These are phyloP conservation scores for Amiota minor DNA, from an alignment of 2,888 invertebrate species.

Conservation along the genomic window DNA sequence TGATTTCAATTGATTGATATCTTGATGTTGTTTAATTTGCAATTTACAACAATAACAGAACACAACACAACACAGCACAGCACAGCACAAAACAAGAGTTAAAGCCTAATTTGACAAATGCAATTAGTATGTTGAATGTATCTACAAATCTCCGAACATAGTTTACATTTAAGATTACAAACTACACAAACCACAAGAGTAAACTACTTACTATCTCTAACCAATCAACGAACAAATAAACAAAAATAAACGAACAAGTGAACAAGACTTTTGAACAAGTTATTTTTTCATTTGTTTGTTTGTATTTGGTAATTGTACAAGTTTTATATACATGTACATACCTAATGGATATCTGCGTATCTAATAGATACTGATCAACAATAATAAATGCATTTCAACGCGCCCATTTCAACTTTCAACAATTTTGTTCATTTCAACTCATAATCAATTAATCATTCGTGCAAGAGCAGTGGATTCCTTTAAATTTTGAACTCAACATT, in stretches of 20 bases:
- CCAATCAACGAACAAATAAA: not conserved
- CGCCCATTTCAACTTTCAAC: constrained; percentile 19
- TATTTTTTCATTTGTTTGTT: constrained; percentile 10
- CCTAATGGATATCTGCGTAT: not conserved
- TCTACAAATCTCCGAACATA: not conserved
- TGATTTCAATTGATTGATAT: no score
- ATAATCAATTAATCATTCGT: constrained; percentile 26
- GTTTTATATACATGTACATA: not conserved
- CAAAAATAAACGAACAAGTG: not conserved
- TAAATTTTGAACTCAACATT: not conserved
- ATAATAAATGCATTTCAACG: constrained; percentile 3
- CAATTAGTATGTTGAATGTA: constrained; percentile 1
- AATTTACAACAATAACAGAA: not conserved
- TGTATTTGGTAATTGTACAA: constrained; percentile 8
- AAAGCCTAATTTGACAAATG: constrained; percentile 14
- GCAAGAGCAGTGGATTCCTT: constrained; percentile 6
- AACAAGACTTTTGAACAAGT: not conserved
- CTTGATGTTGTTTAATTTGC: no score
- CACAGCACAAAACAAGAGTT: not conserved
- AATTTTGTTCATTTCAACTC: not conserved
- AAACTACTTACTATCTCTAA: not conserved
- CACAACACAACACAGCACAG: not conserved
- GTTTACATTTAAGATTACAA: constrained; percentile 13
- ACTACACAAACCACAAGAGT: not conserved
- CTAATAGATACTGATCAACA: not conserved